phyloP scores from a whole-genome alignment of 2,797 vertebrate species.

The Nasua narica region DNA sequence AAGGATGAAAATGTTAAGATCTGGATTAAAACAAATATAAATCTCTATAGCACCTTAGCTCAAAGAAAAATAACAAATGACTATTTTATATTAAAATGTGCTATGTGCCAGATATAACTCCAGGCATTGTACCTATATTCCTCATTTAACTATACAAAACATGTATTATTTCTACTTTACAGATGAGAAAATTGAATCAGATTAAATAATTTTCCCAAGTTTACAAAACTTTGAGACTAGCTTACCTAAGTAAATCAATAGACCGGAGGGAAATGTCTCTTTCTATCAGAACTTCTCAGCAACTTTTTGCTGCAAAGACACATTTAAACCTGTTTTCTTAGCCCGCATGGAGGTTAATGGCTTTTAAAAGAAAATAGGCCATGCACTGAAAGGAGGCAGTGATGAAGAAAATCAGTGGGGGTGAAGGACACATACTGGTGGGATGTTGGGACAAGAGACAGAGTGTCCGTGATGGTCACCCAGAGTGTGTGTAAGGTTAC shows the following conservation, averaged over 20 bases:
- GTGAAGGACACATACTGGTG: background rate
- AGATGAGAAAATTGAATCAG: background rate
- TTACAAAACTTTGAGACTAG: background rate
- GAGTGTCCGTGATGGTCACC: background rate
- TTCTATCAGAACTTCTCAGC: background rate
- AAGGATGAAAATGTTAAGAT: background rate
- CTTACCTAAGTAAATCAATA: background rate
- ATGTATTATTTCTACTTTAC: background rate
- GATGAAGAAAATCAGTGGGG: background rate
- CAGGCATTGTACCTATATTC: background rate
- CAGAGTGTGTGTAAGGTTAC: background rate
- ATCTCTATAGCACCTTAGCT: background rate
- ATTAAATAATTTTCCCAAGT: background rate
- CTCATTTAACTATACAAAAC: background rate
- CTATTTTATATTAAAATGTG: background rate
- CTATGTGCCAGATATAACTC: background rate
- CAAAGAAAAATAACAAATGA: background rate
- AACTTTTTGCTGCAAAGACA: background rate
- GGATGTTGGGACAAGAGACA: background rate
- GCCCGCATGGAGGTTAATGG: background rate
- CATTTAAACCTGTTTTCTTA: background rate
- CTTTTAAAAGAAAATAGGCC: slow-evolving; percentile 26
- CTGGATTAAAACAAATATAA: background rate
- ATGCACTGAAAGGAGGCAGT: background rate
- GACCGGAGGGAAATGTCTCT: background rate